Evolutionary conservation across 2,888 invertebrate species (phyloP), one percentile per base, ranked within the genome.

Genomic region (Heteromyza rotundicornis): DNA sequence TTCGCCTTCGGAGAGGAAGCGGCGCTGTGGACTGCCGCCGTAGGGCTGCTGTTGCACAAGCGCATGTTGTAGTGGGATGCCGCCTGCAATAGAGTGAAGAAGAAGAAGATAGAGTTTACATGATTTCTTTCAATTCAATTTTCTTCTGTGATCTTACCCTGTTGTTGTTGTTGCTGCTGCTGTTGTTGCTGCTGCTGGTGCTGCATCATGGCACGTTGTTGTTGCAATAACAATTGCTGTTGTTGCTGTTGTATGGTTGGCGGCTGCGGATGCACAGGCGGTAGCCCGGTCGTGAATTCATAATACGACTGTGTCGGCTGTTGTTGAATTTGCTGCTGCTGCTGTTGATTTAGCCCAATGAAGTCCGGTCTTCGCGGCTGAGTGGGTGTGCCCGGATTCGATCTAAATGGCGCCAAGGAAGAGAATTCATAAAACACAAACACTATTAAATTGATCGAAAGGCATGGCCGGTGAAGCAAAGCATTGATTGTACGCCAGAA

Each of bases 341-440:
- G 75, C 80, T 80, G 80, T 75, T 71, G 75, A 66, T 80, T 81
- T 40, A 92, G 91, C 74, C 92, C 89, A 82, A 94, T 93, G 85
- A 94, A 94, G 85, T 94, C 94, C 63, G 94, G 94, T 72, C 94
- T 88, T 78, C 93, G 88, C 74, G 92, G 91, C 87, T 92, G 92
- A 77, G 94, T 94, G 77, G 95, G 95, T 78, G 94, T 94, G 82
- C 94, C 93, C 76, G 94, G 95, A 86, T 94, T 94, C 74, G 94
- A 94, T 89, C 94, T 94, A 89, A 56, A 67, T 66, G 16, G 35
- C 40, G 40, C n/a, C 12, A 40, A 12, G 7, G 5, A 32, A 32
- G 32, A 32, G 12, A 12, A 32, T 32, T 32, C 32, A 8, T 12
- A 5, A 32, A 5, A 32, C 5, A 32, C 12, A 32, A 32, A 8